A percentile compares a stretch with the other conserved stretches of the same genome.
Evolutionary conservation across 1,140 invertebrate genomes (phyloP).

Genomic region (silkworm (Bombyx mori)): DNA sequence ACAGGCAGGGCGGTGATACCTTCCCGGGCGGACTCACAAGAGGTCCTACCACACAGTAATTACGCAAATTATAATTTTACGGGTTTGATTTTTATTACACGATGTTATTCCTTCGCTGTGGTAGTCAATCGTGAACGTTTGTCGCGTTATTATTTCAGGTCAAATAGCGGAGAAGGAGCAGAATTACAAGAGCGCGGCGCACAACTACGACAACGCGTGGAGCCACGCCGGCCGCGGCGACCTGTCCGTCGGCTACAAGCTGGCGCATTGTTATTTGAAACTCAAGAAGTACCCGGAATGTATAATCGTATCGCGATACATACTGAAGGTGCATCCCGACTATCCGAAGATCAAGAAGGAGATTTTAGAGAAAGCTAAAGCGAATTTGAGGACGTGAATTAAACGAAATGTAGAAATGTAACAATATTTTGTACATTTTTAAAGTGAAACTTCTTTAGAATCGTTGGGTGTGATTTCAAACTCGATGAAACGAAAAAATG

Average conservation of each 20-base stretch:
- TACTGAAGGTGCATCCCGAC: conserved; percentile 86
- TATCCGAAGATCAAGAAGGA: conserved; percentile 94
- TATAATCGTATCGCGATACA: conserved; percentile 74
- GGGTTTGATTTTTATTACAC: no score
- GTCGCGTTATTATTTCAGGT: background rate
- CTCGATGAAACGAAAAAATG: no score
- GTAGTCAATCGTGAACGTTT: no score
- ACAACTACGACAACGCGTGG: conserved; percentile 90
- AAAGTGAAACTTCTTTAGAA: background rate
- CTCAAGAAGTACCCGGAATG: conserved; percentile 89
- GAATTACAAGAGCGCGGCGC: conserved; percentile 88
- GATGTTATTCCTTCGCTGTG: no score
- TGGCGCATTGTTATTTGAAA: conserved; percentile 94
- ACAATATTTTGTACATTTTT: conserved; percentile 2
- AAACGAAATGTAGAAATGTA: background rate
- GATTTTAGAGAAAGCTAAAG: conserved; percentile 94
- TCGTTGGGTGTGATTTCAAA: no score
- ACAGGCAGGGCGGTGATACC: no score
- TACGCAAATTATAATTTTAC: no score
- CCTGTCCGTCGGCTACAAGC: conserved; percentile 89
- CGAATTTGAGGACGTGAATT: conserved; percentile 80
- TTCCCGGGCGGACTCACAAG: no score
- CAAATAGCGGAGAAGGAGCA: conserved; percentile 88
- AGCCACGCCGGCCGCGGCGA: conserved; percentile 84
- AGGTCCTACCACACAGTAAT: no score